Percentiles rank a stretch among this genome's conserved stretches.
Conservation (phyloP, 2,113 vertebrate species). For the Galemys pyrenaicus region DNA sequence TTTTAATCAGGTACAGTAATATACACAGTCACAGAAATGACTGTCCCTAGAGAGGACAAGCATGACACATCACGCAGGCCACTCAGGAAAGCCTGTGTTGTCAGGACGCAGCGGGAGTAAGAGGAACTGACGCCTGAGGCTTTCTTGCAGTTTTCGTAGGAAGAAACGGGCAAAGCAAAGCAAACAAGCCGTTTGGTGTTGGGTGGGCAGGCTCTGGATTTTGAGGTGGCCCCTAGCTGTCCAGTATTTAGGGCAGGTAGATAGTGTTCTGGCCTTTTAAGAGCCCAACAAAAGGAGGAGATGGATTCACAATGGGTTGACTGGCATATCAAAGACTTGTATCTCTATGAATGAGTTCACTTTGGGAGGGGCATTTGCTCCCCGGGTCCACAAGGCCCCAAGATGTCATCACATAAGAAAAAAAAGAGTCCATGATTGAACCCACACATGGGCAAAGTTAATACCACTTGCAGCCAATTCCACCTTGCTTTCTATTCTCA, state of each 20-base stretch:
- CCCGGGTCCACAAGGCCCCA: background rate
- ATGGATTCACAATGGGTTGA: background rate
- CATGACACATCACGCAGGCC: rapidly evolving
- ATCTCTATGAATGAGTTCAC: background rate
- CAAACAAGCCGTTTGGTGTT: background rate
- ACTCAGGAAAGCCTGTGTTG: background rate
- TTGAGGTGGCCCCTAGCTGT: background rate
- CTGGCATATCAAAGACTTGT: background rate
- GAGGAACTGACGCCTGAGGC: background rate
- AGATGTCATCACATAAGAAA: background rate
- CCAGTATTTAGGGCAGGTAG: background rate
- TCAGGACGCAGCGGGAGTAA: background rate
- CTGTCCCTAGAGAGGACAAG: background rate
- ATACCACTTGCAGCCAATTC: background rate
- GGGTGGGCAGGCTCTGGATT: background rate
- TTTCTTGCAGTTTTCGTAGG: background rate
- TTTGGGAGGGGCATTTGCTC: background rate
- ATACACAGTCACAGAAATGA: background rate
- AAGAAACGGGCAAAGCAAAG: background rate
- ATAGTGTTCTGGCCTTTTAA: background rate
- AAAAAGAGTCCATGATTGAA: background rate
- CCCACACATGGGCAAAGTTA: background rate
- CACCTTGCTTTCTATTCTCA: background rate
- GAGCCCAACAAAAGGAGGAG: background rate
- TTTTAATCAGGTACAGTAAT: background rate